Base-by-base conservation (phyloP, 64 coral and sea anemone genomes). In the Pocillopora verrucosa region DNA sequence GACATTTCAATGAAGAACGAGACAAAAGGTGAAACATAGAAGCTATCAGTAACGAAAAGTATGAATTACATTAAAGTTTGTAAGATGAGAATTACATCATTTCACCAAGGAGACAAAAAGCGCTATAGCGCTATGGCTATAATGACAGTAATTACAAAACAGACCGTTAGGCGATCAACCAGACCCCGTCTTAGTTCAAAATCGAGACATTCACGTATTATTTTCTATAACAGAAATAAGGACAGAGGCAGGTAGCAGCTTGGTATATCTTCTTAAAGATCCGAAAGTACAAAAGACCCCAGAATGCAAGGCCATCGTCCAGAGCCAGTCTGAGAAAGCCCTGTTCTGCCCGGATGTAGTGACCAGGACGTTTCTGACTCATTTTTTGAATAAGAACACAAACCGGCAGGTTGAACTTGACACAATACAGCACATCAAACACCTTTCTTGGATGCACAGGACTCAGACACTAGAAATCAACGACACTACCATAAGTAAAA, bases 1-100 rank as follows among this genome's bases (percentile, higher is more conserved):
- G 82, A 85, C 12, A 85, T 72, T 56, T 34, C 65, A 12, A 85
- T 26, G 11, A 85, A 85, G 63, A 85, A 72, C 64, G 64, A 25
- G 17, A 72, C 63, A 1, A 72, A 70, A 72, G 82, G 82, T 85
- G 36, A 30, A 24, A 26, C 36, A 10, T 13, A 9, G 6, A 14
- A 81, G 61, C 7, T 16, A 0, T 20, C 36, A 45, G 6, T 13
- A 76, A 5, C 41, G 41, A 1, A 76, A 4, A 76, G 64, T 22
- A 67, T 67, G 13, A 15, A 16, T 19, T 67, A 1, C 7, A 2
- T 20, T 20, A 0, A 6, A 2, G 41, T 45, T 45, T 45, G 2
- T 2, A 45, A 45, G 41, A 6, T 45, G 2, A 45, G 41, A 45
- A 45, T 45, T 45, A 45, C 6, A 45, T 45, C 2, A 45, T 6